A percentile compares a stretch with the other conserved stretches of the same genome.
Evolutionary conservation across 2,797 vertebrate species (phyloP).

Genomic region (Lepilemur septentrionalis): DNA sequence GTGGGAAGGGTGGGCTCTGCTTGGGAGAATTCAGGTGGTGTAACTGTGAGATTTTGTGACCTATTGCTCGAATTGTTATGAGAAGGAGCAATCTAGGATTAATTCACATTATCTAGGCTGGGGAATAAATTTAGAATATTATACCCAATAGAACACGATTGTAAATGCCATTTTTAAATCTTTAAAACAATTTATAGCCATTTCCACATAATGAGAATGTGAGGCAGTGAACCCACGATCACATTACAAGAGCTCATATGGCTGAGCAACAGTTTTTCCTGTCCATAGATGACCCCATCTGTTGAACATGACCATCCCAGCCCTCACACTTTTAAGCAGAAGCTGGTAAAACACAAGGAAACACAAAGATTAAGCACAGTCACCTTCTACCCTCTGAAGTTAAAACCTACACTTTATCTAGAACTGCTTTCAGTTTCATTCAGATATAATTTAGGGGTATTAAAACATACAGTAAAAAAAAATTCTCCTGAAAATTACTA

Average conservation of each 20-base stretch:
- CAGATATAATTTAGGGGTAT: not conserved
- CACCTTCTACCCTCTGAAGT: not conserved
- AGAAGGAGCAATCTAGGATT: not conserved
- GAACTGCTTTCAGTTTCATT: not conserved
- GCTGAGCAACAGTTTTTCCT: not conserved
- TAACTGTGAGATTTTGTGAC: not conserved
- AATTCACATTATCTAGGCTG: not conserved
- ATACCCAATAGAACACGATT: not conserved
- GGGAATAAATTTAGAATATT: not conserved
- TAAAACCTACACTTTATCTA: not conserved
- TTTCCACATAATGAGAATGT: not conserved
- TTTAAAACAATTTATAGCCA: not conserved
- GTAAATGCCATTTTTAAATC: not conserved
- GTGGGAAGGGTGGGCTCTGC: accelerated
- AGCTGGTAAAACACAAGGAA: not conserved
- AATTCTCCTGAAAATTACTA: not conserved
- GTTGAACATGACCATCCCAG: too few relatives aligned
- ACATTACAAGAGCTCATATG: not conserved
- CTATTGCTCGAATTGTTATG: not conserved
- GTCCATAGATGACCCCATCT: not conserved
- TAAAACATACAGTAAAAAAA: not conserved
- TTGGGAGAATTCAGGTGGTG: not conserved
- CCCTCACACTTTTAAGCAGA: not conserved
- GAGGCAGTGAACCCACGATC: not conserved
- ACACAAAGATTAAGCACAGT: not conserved